phyloP scores from a whole-genome alignment of 2,888 invertebrate genomes.

The Agriopis marginaria region DNA sequence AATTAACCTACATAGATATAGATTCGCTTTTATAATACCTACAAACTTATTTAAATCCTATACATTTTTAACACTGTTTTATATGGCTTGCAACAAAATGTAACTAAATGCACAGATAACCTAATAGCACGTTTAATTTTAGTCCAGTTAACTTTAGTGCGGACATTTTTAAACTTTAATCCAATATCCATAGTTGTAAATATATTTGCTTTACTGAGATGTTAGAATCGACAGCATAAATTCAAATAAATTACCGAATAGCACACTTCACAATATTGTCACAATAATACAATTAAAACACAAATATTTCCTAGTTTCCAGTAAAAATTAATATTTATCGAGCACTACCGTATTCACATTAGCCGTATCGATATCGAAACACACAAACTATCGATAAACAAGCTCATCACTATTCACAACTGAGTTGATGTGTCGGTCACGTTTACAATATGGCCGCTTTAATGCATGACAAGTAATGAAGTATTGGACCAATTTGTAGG shows the following conservation, averaged over 20 bases:
- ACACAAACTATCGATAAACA: constrained; percentile 13
- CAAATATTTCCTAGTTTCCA: background rate
- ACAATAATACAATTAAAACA: background rate
- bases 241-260: background rate
- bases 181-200: no score
- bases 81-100: no score
- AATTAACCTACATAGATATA: no score
- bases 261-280: background rate
- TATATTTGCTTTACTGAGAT: no score
- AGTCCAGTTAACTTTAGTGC: no score
- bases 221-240: no score
- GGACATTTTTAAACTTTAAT: no score
- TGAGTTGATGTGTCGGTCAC: constrained; percentile 56
- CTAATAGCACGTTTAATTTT: no score
- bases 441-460: constrained; percentile 59
- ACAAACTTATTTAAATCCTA: no score
- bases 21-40: no score
- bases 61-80: no score
- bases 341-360: background rate
- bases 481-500: constrained; percentile 48
- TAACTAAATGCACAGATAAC: no score
- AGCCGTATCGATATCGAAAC: constrained; percentile 9
- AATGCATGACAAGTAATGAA: constrained; percentile 63
- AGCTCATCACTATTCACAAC: constrained; percentile 23
- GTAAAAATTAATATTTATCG: background rate